phyloP scores from a whole-genome alignment of 2,113 vertebrate species.

The Platichthys flesus region DNA sequence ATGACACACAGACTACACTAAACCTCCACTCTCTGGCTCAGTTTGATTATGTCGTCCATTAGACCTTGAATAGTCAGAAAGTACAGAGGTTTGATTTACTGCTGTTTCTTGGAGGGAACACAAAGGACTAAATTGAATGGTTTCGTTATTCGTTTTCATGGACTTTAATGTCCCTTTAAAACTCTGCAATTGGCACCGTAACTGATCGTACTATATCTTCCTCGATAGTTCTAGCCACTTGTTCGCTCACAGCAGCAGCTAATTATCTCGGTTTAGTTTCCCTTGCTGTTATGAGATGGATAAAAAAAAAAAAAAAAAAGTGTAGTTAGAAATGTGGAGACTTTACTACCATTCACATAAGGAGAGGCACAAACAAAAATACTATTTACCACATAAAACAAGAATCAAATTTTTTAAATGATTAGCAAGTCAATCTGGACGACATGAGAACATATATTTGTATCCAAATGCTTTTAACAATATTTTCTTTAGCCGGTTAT shows the following conservation, averaged over 20 bases:
- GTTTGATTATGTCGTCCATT: constrained; percentile 43
- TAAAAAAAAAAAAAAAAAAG: constrained; percentile 14
- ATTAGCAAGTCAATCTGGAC: no score
- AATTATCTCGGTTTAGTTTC: constrained; percentile 37
- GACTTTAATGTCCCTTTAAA: constrained; percentile 53
- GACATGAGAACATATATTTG: no score
- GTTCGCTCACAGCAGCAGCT: constrained; percentile 30
- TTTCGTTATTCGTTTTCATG: constrained; percentile 55
- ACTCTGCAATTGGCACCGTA: constrained; percentile 36
- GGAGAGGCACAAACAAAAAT: background rate
- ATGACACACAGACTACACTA: constrained; percentile 9
- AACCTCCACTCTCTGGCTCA: constrained; percentile 39
- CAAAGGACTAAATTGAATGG: constrained; percentile 47
- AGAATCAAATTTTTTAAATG: no score
- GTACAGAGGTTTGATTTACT: constrained; percentile 53
- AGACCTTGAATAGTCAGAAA: constrained; percentile 41
- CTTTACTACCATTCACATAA: constrained; percentile 26
- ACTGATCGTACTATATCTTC: constrained; percentile 30
- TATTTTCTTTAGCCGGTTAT: no score
- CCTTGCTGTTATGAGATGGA: background rate
- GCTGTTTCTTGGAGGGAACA: constrained; percentile 48
- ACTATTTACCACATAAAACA: no score
- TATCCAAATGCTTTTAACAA: no score
- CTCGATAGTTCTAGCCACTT: constrained; percentile 24
- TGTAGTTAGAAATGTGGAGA: constrained; percentile 2